A percentile compares a stretch with the other conserved stretches of the same genome.
Evolutionary conservation across 2,797 vertebrate genomes (phyloP).

Genomic region (Tragopan temminckii): DNA sequence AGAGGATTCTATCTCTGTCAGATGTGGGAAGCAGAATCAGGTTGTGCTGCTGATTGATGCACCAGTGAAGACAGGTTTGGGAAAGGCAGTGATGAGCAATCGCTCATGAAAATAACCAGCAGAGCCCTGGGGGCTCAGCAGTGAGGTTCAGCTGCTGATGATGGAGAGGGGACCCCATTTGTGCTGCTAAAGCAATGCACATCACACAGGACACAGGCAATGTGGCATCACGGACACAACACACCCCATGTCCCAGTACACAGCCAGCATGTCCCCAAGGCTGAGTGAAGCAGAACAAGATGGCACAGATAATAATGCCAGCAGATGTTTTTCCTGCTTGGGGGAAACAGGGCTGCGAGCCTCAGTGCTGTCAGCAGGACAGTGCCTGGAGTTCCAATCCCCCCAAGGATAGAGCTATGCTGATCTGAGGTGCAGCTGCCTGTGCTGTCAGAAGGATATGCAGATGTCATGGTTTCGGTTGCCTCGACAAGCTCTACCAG

Average conservation of each 20-base stretch:
- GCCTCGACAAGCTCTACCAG: background rate
- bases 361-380: background rate
- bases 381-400: background rate
- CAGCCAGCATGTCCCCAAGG: background rate
- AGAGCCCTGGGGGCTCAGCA: background rate
- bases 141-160: background rate
- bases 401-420: rapidly evolving
- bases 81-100: background rate
- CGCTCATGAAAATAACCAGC: background rate
- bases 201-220: background rate
- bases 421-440: background rate
- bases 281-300: background rate
- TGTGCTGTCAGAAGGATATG: rapidly evolving
- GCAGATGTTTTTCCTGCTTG: background rate
- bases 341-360: background rate
- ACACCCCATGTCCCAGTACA: background rate
- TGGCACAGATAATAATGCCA: background rate
- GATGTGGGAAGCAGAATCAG: background rate
- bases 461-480: background rate
- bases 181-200: rapidly evolving
- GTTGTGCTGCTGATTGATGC: rapidly evolving
- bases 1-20: background rate
- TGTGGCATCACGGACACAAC: background rate
- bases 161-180: background rate
- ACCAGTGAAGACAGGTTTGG: background rate